Percentiles rank a stretch among this genome's conserved stretches.
Evolutionary conservation across 2,113 vertebrate genomes (phyloP).

Genomic region (Anolis carolinensis): DNA sequence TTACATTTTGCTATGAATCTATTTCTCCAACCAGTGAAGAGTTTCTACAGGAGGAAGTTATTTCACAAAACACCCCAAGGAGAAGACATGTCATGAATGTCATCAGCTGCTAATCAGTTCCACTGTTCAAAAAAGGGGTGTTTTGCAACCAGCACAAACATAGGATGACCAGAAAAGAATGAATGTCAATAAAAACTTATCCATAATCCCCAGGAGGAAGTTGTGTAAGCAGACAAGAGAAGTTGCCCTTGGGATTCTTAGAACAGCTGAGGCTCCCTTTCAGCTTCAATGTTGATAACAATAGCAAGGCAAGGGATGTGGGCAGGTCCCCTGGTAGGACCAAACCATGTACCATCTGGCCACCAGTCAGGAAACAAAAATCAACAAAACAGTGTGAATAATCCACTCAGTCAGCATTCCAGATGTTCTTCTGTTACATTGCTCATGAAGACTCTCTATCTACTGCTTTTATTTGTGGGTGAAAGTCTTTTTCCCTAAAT

Average conservation of each 20-base stretch:
- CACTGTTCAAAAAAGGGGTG: not conserved
- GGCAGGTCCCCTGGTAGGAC: slow-evolving; percentile 12
- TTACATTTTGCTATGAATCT: not conserved
- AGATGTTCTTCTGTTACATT: slow-evolving; percentile 21
- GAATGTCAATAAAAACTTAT: not conserved
- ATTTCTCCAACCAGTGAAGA: not conserved
- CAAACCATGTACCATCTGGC: slow-evolving; percentile 36
- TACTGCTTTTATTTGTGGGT: not conserved
- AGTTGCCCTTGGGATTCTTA: slow-evolving; percentile 5
- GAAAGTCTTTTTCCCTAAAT: not conserved
- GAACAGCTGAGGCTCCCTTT: slow-evolving; percentile 16
- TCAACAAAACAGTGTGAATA: slow-evolving; percentile 34
- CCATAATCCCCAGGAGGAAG: not conserved
- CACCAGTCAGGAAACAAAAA: slow-evolving; percentile 17
- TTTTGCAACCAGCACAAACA: not conserved
- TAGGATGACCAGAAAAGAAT: too few relatives aligned
- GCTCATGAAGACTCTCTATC: not conserved
- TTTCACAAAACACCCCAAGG: not conserved
- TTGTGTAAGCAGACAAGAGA: not conserved
- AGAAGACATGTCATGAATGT: not conserved
- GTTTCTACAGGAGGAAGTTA: not conserved
- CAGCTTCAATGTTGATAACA: slow-evolving; percentile 14
- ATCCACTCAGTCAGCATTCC: slow-evolving; percentile 26
- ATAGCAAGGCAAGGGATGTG: slow-evolving; percentile 5
- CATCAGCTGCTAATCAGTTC: not conserved